Conservation (phyloP, 1,140 invertebrate genomes). For the Acarapis woodi region DNA sequence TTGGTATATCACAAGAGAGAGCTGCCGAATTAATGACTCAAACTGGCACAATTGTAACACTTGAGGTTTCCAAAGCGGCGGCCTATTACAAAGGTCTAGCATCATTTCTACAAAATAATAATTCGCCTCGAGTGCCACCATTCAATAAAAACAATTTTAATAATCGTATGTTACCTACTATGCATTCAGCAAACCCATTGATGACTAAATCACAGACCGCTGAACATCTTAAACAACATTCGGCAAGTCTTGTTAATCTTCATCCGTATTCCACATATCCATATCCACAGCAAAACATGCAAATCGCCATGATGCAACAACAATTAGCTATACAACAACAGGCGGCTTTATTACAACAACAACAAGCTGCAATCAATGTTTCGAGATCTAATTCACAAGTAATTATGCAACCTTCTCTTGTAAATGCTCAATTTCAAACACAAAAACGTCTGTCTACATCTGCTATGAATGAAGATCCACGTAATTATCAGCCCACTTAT, state of each 20-base stretch:
- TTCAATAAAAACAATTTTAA: neutral
- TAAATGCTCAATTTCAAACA: neutral
- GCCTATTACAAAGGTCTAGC: conserved; percentile 87
- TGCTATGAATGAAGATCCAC: too few species aligned
- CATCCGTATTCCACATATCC: too few species aligned
- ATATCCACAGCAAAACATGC: too few species aligned
- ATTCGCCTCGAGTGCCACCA: neutral
- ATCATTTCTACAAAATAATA: too few species aligned
- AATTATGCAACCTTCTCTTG: neutral
- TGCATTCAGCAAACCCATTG: neutral
- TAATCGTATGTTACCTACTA: neutral
- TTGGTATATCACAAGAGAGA: conserved; percentile 86
- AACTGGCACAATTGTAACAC: conserved; percentile 64
- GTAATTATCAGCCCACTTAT: neutral
- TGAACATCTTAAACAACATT: neutral
- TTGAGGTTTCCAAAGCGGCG: conserved; percentile 89
- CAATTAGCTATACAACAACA: neutral
- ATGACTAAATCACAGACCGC: neutral
- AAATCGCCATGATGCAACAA: too few species aligned
- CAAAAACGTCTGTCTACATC: neutral
- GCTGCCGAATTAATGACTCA: conserved; percentile 83
- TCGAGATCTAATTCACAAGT: neutral
- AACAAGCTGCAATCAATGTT: neutral
- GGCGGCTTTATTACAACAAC: neutral
- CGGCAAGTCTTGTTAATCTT: too few species aligned